These are phyloP conservation scores for Dromococcyx pavoninus DNA, from an alignment of 2,797 vertebrate genomes.

Conservation along the genomic window DNA sequence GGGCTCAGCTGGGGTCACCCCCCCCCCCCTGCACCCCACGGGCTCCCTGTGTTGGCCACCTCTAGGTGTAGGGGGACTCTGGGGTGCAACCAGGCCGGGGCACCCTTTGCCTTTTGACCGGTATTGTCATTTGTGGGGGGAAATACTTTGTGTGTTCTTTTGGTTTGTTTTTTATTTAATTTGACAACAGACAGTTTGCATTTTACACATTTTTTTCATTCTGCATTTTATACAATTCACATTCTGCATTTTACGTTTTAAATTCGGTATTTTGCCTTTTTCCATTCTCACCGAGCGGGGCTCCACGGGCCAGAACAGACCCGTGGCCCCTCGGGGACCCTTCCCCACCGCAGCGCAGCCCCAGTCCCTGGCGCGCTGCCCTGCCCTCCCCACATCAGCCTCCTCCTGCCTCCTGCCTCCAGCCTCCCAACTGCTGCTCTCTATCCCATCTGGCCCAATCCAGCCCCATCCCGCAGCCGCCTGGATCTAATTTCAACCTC, in stretches of 20 bases:
- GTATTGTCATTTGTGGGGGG: background rate
- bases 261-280: too few species aligned
- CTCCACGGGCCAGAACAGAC: background rate
- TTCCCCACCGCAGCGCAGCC: background rate
- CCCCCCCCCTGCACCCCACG: background rate
- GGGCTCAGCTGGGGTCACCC: background rate
- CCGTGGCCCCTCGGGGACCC: background rate
- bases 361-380: background rate
- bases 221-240: too few species aligned
- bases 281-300: too few species aligned
- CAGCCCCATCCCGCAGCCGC: background rate
- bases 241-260: too few species aligned
- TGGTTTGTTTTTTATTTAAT: too few species aligned
- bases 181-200: background rate
- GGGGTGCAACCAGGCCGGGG: background rate
- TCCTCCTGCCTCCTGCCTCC: background rate
- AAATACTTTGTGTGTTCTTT: background rate
- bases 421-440: background rate
- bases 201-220: background rate
- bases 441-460: background rate
- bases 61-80: background rate
- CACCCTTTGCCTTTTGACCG: accelerated
- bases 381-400: background rate
- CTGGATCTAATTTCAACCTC: background rate
- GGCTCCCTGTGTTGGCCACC: background rate